Conservation (phyloP, 2,797 vertebrate species). For the Pipistrellus pygmaeus region DNA sequence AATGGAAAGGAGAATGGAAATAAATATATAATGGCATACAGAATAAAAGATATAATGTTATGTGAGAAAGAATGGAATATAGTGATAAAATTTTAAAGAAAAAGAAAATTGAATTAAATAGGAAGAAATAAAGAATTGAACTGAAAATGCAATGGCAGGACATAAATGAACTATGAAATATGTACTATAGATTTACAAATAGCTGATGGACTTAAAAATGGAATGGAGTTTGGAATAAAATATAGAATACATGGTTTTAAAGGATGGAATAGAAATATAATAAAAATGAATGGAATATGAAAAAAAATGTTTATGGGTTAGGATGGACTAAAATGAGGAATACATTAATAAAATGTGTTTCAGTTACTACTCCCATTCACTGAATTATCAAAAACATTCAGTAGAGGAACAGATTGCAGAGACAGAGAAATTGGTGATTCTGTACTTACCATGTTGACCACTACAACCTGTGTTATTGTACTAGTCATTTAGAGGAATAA, state of each 20-base stretch:
- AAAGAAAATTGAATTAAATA: conserved; percentile 25
- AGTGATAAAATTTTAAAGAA: conserved; percentile 28
- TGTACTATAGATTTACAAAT: conserved; percentile 14
- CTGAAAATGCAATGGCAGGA: conserved; percentile 37
- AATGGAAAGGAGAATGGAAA: conserved; percentile 32
- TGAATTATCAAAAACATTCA: background rate
- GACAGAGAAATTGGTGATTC: background rate
- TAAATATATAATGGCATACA: conserved; percentile 22
- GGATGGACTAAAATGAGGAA: conserved; percentile 29
- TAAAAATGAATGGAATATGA: conserved; percentile 32
- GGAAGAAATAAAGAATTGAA: conserved; percentile 23
- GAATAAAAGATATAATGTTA: conserved; percentile 33
- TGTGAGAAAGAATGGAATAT: conserved; percentile 51
- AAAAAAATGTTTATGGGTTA: conserved; percentile 42
- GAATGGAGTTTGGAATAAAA: conserved; percentile 38
- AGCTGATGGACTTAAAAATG: background rate
- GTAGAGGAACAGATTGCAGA: background rate
- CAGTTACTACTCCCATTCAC: background rate
- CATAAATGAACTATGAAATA: conserved; percentile 41
- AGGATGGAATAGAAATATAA: conserved; percentile 32
- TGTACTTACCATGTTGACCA: background rate
- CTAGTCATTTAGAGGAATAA: background rate
- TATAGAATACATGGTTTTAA: conserved; percentile 19
- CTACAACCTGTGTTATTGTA: background rate
- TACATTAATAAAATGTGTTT: background rate